Conservation (phyloP, 37 sponge, comb jelly and placozoan genomes). For the Spongia lamella region DNA sequence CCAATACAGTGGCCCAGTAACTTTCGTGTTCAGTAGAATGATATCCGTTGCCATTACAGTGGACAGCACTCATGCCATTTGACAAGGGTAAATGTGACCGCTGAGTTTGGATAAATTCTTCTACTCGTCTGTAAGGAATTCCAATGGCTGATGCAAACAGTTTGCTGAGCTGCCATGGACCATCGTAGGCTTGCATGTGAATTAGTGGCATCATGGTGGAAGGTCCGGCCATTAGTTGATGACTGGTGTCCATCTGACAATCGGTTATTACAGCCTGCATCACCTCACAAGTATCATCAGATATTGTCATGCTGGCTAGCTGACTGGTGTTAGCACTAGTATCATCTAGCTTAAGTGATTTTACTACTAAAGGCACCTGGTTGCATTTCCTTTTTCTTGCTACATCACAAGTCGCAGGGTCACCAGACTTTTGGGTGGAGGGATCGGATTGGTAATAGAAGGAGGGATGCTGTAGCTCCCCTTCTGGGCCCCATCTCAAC, state of each 20-base stretch:
- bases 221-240: not conserved
- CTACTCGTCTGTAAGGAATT: slow-evolving; percentile 36
- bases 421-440: not conserved
- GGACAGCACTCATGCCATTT: not conserved
- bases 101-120: too few species aligned
- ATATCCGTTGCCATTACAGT: not conserved
- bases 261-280: too few species aligned
- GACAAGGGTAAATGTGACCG: slow-evolving; percentile 10
- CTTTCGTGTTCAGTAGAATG: not conserved
- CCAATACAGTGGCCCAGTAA: slow-evolving; percentile 54
- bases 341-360: too few species aligned
- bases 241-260: too few species aligned
- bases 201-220: slow-evolving; percentile 37
- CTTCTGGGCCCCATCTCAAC: slow-evolving; percentile 42
- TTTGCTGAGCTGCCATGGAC: slow-evolving; percentile 44
- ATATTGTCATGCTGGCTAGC: too few species aligned
- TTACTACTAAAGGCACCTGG: too few species aligned
- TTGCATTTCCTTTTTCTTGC: too few species aligned
- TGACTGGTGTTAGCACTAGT: too few species aligned
- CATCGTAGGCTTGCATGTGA: slow-evolving; percentile 52
- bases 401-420: too few species aligned
- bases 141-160: slow-evolving; percentile 51
- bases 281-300: too few species aligned
- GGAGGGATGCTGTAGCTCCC: slow-evolving; percentile 26
- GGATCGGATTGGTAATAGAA: slow-evolving; percentile 28